phyloP scores from a whole-genome alignment of 2,113 vertebrate species.

The Sialia sialis region DNA sequence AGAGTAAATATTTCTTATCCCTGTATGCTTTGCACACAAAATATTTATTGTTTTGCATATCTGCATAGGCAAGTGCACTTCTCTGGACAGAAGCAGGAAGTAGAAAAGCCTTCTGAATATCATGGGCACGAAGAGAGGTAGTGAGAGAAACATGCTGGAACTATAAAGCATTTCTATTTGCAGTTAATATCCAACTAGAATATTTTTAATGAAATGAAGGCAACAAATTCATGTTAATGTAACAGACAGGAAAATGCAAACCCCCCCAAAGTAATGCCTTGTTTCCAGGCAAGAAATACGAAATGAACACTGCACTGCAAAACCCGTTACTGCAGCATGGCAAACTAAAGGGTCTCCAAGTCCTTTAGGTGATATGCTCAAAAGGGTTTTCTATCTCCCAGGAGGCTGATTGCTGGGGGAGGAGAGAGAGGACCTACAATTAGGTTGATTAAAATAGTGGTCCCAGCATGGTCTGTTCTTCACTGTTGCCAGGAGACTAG shows the following conservation, averaged over 20 bases:
- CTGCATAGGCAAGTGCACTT: not conserved
- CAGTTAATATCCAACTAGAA: not conserved
- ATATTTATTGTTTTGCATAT: not conserved
- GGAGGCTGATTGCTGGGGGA: conserved; percentile 19
- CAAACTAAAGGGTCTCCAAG: not conserved
- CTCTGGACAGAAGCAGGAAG: not conserved
- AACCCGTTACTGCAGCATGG: not conserved
- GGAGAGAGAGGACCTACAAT: conserved; percentile 39
- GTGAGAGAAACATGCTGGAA: not conserved
- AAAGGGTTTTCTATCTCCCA: conserved; percentile 25
- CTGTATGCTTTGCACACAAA: not conserved
- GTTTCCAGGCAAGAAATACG: not conserved
- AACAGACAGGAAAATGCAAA: not conserved
- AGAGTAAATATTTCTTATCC: not conserved
- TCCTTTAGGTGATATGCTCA: not conserved
- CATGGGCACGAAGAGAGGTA: not conserved
- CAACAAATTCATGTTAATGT: not conserved
- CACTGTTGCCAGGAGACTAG: conserved; percentile 50
- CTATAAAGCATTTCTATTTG: not conserved
- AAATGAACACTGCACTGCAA: not conserved
- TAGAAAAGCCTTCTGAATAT: not conserved
- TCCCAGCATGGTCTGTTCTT: conserved; percentile 35
- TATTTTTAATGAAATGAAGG: not conserved
- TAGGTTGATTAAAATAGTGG: conserved; percentile 54
- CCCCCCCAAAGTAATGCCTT: not conserved